Conservation (phyloP, 2,888 invertebrate genomes). For the Balanococcus diminutus region DNA sequence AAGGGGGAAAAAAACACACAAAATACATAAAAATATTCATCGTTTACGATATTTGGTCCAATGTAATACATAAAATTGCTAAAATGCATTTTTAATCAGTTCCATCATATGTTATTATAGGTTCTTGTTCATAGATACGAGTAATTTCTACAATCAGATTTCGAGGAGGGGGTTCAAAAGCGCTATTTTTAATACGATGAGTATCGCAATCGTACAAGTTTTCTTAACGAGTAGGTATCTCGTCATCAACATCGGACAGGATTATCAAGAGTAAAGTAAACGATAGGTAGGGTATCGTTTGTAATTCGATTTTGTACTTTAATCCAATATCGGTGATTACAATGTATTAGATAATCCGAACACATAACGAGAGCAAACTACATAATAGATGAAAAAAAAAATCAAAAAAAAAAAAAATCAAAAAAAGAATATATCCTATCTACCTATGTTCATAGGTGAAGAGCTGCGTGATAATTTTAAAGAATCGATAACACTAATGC, state of each 20-base stretch:
- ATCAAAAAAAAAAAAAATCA: background rate
- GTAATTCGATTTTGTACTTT: background rate
- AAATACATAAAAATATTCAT: conserved; percentile 22
- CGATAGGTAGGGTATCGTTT: background rate
- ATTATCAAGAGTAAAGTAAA: background rate
- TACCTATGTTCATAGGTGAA: too few relatives aligned
- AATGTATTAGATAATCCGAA: background rate
- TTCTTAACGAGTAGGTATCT: background rate
- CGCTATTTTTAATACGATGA: background rate
- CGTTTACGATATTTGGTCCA: conserved; percentile 25
- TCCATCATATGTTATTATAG: background rate
- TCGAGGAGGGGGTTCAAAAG: background rate
- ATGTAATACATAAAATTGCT: conserved; percentile 32
- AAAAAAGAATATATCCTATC: background rate
- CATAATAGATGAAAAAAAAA: background rate
- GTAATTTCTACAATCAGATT: background rate
- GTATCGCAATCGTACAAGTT: background rate
- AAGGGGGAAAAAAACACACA: background rate
- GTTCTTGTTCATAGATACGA: background rate
- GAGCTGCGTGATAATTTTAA: background rate
- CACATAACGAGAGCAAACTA: conserved; percentile 1
- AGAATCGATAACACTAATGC: conserved; percentile 5
- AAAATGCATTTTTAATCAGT: conserved; percentile 6
- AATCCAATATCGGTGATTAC: background rate
- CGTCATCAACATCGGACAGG: too few relatives aligned